A percentile compares a stretch with the other conserved stretches of the same genome.
These are phyloP conservation scores for Pediacus dermestoides DNA, from an alignment of 2,888 invertebrate species.

Conservation along the genomic window DNA sequence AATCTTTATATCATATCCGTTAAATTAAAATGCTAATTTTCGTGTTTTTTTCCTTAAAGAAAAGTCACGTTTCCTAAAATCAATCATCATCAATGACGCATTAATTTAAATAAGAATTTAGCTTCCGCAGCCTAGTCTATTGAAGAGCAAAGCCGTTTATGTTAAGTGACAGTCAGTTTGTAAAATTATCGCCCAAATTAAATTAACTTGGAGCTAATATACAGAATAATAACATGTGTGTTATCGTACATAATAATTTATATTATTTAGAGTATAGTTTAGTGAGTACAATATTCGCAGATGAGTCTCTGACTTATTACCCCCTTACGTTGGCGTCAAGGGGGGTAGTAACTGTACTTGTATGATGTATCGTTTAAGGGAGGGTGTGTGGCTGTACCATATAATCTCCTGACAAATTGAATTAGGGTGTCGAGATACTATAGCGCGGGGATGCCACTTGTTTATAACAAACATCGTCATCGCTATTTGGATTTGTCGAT, in stretches of 20 bases:
- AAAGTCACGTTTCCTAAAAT: too few relatives aligned
- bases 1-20: constrained; percentile 4
- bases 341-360: constrained; percentile 39
- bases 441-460: constrained; percentile 47
- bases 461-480: constrained; percentile 52
- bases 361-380: constrained; percentile 49
- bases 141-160: too few relatives aligned
- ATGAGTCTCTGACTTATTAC: constrained; percentile 10
- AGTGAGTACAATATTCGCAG: constrained; percentile 21
- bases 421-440: constrained; percentile 48
- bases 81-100: too few relatives aligned
- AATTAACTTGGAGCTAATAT: too few relatives aligned
- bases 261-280: too few relatives aligned
- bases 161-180: too few relatives aligned
- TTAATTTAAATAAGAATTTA: too few relatives aligned
- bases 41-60: too few relatives aligned
- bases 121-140: too few relatives aligned
- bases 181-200: too few relatives aligned
- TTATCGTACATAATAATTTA: too few relatives aligned
- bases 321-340: constrained; percentile 12
- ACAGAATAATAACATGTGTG: too few relatives aligned
- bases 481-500: constrained; percentile 44
- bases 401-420: constrained; percentile 54
- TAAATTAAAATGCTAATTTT: constrained; percentile 1
- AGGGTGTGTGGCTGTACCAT: constrained; percentile 50